A percentile compares a stretch with the other conserved stretches of the same genome.
phyloP scores from a whole-genome alignment of 2,113 vertebrate genomes.

The human (Homo sapiens) region DNA sequence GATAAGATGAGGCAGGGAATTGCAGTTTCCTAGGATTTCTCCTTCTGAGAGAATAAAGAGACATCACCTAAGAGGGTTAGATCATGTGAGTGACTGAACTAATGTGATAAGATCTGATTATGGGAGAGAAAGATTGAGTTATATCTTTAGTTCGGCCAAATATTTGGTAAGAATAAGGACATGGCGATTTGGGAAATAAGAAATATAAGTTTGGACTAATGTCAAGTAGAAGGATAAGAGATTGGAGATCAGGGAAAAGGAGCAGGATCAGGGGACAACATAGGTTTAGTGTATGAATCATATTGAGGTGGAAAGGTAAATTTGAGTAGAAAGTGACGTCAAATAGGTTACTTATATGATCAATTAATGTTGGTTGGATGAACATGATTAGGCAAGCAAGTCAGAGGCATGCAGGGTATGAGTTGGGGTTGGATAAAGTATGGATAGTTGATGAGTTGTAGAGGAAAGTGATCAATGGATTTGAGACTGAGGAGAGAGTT shows the following conservation, averaged over 20 bases:
- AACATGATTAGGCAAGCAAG: neutral
- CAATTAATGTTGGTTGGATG: neutral
- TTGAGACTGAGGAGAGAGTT: no score
- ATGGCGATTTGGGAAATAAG: neutral
- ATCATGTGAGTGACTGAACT: neutral
- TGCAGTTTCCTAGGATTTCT: neutral
- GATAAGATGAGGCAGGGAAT: neutral
- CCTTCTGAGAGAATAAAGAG: neutral
- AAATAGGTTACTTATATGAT: neutral
- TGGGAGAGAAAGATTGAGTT: neutral
- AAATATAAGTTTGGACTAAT: neutral
- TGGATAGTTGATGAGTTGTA: no score
- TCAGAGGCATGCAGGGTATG: neutral
- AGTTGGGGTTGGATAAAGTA: no score
- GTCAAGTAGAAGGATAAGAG: neutral
- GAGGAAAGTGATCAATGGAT: no score
- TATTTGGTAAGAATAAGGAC: neutral
- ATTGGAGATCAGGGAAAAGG: neutral
- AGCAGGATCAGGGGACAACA: neutral
- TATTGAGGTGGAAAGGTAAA: neutral
- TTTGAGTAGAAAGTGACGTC: neutral
- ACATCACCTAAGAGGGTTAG: neutral
- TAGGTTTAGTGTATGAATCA: neutral
- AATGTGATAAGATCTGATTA: neutral
- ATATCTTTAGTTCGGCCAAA: neutral